Evolutionary conservation across 2,888 invertebrate genomes (phyloP).

Genomic region (Polyploca ridens): DNA sequence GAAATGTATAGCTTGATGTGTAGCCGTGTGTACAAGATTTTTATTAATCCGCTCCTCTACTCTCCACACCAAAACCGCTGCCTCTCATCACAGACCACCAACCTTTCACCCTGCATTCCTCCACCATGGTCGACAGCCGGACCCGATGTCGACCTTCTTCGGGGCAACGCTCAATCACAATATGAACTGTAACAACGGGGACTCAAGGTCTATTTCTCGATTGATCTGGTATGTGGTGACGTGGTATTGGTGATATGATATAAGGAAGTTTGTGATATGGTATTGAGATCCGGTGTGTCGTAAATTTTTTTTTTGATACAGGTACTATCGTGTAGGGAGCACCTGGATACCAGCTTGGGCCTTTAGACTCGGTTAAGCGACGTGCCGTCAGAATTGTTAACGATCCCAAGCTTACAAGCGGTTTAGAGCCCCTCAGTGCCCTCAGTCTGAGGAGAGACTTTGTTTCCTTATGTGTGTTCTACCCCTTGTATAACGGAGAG

Average conservation of each 20-base stretch:
- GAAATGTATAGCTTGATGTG: no score
- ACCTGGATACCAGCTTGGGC: no score
- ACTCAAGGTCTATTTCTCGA: neutral
- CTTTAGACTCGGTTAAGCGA: no score
- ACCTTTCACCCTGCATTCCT: conserved; percentile 66
- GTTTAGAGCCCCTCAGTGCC: no score
- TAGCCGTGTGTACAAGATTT: no score
- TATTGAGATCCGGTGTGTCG: neutral
- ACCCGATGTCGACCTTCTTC: conserved; percentile 1
- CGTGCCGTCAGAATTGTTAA: no score
- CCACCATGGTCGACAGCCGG: conserved; percentile 49
- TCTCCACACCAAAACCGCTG: conserved; percentile 34
- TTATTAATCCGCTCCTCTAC: neutral
- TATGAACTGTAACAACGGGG: neutral
- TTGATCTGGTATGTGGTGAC: neutral
- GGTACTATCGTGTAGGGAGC: no score
- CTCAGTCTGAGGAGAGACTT: no score
- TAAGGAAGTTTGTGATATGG: neutral
- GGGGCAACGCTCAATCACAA: neutral
- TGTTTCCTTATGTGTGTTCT: no score
- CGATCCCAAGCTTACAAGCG: no score
- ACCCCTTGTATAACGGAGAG: no score
- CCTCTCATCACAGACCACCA: conserved; percentile 32
- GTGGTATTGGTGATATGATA: neutral
- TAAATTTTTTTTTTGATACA: neutral